Evolutionary conservation across 2,888 invertebrate genomes (phyloP).

Genomic region (Eupeodes latifasciatus): DNA sequence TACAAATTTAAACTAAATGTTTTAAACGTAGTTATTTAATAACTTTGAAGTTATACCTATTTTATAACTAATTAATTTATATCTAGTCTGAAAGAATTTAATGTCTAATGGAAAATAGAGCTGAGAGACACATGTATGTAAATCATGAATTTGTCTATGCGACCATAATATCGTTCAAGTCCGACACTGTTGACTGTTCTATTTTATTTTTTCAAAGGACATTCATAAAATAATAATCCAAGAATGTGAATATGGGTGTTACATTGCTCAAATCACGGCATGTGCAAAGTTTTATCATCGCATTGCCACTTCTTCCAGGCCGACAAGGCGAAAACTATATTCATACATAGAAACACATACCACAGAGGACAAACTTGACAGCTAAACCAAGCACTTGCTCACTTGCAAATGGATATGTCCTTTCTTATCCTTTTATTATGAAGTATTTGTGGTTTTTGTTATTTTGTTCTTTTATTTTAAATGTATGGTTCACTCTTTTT

Average conservation of each 20-base stretch:
- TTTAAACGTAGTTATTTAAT: too few relatives aligned
- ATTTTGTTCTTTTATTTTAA: conserved; percentile 40
- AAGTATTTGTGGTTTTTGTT: conserved; percentile 52
- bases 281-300: too few relatives aligned
- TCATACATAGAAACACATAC: too few relatives aligned
- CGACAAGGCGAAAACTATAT: not conserved
- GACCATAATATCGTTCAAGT: too few relatives aligned
- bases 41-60: too few relatives aligned
- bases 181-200: too few relatives aligned
- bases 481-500: conserved; percentile 49
- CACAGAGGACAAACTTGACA: conserved; percentile 47
- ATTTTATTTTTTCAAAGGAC: conserved; percentile 51
- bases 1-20: too few relatives aligned
- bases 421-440: conserved; percentile 43
- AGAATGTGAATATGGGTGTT: conserved; percentile 25
- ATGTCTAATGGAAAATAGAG: too few relatives aligned
- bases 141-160: too few relatives aligned
- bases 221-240: conserved; percentile 32
- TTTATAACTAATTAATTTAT: too few relatives aligned
- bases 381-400: conserved; percentile 67
- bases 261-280: conserved; percentile 42
- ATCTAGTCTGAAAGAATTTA: too few relatives aligned
- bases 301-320: conserved; percentile 17
- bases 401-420: conserved; percentile 61
- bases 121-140: too few relatives aligned